Evolutionary conservation across 1,140 invertebrate species (phyloP).

Genomic region (Periplaneta americana): DNA sequence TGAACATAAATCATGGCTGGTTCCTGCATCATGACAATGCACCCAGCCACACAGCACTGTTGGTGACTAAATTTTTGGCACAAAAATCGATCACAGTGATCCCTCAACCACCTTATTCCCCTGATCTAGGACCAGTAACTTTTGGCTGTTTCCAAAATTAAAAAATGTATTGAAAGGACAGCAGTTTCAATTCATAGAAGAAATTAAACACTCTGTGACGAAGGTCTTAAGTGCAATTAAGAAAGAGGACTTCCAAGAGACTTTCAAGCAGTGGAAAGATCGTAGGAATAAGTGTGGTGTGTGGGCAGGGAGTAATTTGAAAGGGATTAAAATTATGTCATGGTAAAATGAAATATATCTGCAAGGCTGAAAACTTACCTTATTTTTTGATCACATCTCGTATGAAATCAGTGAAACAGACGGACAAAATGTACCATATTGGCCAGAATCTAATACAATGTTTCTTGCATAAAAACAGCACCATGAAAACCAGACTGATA

Average conservation of each 20-base stretch:
- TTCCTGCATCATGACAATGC: constrained; percentile 34
- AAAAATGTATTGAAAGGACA: constrained; percentile 26
- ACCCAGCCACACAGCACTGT: constrained; percentile 23
- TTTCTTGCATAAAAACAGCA: too few species aligned
- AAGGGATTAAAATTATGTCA: too few species aligned
- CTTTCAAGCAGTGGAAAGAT: constrained; percentile 14
- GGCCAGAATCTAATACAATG: too few species aligned
- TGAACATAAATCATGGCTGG: too few species aligned
- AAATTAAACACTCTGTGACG: constrained; percentile 18
- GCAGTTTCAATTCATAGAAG: constrained; percentile 23
- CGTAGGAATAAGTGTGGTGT: background rate
- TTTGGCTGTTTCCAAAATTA: constrained; percentile 27
- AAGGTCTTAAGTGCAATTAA: background rate
- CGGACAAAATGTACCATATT: too few species aligned
- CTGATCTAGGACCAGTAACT: constrained; percentile 27
- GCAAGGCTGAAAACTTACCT: too few species aligned
- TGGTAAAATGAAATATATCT: too few species aligned
- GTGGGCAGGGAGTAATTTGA: background rate
- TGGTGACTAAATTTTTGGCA: constrained; percentile 23
- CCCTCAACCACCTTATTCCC: constrained; percentile 29
- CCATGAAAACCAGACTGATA: too few species aligned
- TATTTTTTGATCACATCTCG: too few species aligned
- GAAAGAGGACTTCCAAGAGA: constrained; percentile 4
- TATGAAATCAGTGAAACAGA: too few species aligned
- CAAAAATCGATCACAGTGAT: constrained; percentile 25